Conservation (phyloP, 2,113 vertebrate genomes). For the Anguilla japonica region DNA sequence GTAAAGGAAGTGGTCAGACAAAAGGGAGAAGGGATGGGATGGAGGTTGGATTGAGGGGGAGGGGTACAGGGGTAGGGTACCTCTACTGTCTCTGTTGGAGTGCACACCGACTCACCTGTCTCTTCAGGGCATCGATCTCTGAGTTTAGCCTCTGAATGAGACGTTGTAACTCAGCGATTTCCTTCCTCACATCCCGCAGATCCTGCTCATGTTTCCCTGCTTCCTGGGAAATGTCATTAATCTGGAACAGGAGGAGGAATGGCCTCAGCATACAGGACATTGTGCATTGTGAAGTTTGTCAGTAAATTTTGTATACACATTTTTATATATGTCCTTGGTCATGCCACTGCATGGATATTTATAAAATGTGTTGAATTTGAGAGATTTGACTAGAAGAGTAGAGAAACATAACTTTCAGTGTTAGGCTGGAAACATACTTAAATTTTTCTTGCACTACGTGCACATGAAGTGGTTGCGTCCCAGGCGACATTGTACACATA, state of each 20-base stretch:
- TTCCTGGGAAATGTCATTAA: conserved; percentile 59
- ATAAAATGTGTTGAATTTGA: too few relatives aligned
- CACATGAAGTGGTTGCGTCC: too few relatives aligned
- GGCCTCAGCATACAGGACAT: not conserved
- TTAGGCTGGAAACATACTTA: too few relatives aligned
- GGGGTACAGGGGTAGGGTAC: not conserved
- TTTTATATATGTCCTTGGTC: too few relatives aligned
- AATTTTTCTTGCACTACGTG: too few relatives aligned
- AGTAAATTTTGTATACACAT: too few relatives aligned
- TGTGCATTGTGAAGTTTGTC: too few relatives aligned
- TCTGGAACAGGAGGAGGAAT: conserved; percentile 45
- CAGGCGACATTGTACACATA: too few relatives aligned
- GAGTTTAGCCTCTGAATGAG: conserved; percentile 59
- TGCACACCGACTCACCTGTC: conserved; percentile 59
- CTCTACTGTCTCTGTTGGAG: not conserved
- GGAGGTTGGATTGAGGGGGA: not conserved
- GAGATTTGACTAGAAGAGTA: too few relatives aligned
- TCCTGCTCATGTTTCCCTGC: conserved; percentile 63
- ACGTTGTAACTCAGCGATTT: conserved; percentile 62
- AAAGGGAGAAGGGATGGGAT: too few relatives aligned
- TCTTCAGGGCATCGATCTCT: conserved; percentile 63
- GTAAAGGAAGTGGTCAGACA: not conserved
- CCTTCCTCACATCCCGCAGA: conserved; percentile 60
- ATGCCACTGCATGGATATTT: too few relatives aligned
- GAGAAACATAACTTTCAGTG: too few relatives aligned